Percentiles rank a stretch among this genome's conserved stretches.
Evolutionary conservation across 2,888 invertebrate species (phyloP).

Genomic region (Auanema sp.): DNA sequence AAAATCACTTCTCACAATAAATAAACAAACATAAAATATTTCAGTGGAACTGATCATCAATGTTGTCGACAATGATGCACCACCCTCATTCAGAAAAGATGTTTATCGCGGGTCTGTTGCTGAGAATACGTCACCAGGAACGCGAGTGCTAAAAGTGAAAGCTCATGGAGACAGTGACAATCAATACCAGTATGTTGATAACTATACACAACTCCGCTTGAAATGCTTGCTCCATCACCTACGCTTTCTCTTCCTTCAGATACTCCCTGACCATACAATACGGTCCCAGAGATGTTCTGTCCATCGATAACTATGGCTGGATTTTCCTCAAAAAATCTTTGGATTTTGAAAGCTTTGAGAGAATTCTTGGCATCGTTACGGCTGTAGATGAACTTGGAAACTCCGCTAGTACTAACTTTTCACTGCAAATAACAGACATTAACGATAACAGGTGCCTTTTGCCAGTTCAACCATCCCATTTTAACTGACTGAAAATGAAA

Average conservation of each 20-base stretch:
- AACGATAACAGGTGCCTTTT: constrained; percentile 39
- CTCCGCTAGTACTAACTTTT: constrained; percentile 23
- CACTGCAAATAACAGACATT: constrained; percentile 29
- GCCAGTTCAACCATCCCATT: not conserved
- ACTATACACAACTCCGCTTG: not conserved
- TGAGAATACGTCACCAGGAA: constrained; percentile 28
- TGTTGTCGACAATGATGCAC: constrained; percentile 35
- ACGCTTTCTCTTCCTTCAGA: constrained; percentile 16
- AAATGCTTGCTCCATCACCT: constrained; percentile 2
- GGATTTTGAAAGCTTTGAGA: constrained; percentile 30
- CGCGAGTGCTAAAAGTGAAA: constrained; percentile 21
- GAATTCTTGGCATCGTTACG: constrained; percentile 24
- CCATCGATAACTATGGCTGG: constrained; percentile 23
- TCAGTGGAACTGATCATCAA: constrained; percentile 43
- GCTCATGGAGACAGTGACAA: constrained; percentile 14
- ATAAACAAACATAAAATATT: not conserved
- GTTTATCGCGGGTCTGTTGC: constrained; percentile 23
- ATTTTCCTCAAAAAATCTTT: constrained; percentile 19
- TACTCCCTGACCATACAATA: constrained; percentile 25
- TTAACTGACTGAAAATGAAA: not conserved
- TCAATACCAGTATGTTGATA: constrained; percentile 27
- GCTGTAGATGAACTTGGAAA: constrained; percentile 19
- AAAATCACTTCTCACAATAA: not conserved
- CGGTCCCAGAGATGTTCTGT: constrained; percentile 24
- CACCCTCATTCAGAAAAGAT: constrained; percentile 26